Evolutionary conservation across 2,113 vertebrate genomes (phyloP), one percentile per base, ranked within the genome.

Genomic region (Myotis lucifugus): DNA sequence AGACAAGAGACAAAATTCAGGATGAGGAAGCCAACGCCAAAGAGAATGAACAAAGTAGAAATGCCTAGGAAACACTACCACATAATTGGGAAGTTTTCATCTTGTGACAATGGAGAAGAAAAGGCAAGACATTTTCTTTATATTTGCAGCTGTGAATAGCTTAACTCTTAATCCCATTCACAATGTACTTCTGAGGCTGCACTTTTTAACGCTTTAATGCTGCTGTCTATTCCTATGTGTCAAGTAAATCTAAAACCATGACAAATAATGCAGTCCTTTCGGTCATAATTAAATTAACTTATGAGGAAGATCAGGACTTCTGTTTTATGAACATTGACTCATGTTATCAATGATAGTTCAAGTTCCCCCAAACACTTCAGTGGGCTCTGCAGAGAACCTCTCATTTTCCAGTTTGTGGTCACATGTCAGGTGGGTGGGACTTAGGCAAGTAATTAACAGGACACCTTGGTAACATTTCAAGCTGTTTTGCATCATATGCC

Each of bases 241-340:
- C 69, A 94, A 89, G 90, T 87, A 96, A 94, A 85, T 81, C 90
- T 50, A 92, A 94, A 87, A 67, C n/a, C 69, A 32, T 56, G 54
- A 64, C 73, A 95, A 96, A 56, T 74, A 96, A 56, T 74, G 56
- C 3, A 64, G 32, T 85, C 90, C 40, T 90, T 70, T 92, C 1
- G 21, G 17, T 32, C 69, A 61, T 88, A 81, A 90, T 89, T 93
- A 77, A 88, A 29, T 34, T 27, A 89, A 77, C 27, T 77, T 29
- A 27, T 37, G 34, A 69, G 67, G 8, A 27, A 46, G 21, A 93
- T 15, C 1, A 17, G 42, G 37, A 72, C 42, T 90, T 96, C 27
- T 79, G 32, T 67, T 88, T 93, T 94, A 40, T 70, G 7, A 90
- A 74, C 34, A 52, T 52, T 52, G 46, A 48, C 4, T 34, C 21